Base-by-base conservation (phyloP, 2,113 vertebrate genomes). In the Trematocara marginatum region DNA sequence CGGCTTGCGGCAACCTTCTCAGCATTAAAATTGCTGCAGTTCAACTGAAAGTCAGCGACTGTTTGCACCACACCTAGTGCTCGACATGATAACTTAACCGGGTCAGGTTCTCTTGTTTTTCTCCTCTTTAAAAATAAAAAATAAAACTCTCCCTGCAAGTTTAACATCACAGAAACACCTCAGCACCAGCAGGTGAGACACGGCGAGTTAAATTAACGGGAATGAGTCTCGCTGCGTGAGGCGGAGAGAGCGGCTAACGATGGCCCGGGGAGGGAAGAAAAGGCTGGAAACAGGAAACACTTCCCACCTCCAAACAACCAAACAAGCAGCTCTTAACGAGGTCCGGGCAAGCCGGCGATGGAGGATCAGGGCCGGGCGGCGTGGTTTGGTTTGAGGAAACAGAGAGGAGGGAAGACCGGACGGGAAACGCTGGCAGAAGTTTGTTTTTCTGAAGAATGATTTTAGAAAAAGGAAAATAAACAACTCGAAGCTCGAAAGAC, bases 11-110 rank as follows among this genome's bases (percentile, higher is more conserved):
- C 51, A 74, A 86, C 53, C 79, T 57, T 79, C 88, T 78, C 56
- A 6, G 59, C 79, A 80, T 80, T 80, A 34, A 82, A 91, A 89
- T 78, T 66, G 23, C 4, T 4, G 18, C 84, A 64, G 86, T 87
- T 88, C 85, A 87, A 74, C 84, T 76, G 86, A 80, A 87, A 82
- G 49, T 84, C 82, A 69, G 10, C 2, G 61, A 7, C 29, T 81
- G 85, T 76, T 83, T 83, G 80, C 74, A 83, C 71, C 13, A 78
- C 64, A 79, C 2, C 69, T 13, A 47, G 42, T 15, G 52, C 16
- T 84, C 53, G 53, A 81, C 74, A 29, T 56, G 81, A 79, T 52
- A 31, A 79, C 87, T 57, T 57, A 92, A 88, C 54, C 80, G 71
- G 83, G 91, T 85, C 86, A 69, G 40, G 20, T 57, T 79, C 9